Evolutionary conservation across 92 coral and sea anemone genomes (phyloP).

Genomic region (Blastomussa wellsi): DNA sequence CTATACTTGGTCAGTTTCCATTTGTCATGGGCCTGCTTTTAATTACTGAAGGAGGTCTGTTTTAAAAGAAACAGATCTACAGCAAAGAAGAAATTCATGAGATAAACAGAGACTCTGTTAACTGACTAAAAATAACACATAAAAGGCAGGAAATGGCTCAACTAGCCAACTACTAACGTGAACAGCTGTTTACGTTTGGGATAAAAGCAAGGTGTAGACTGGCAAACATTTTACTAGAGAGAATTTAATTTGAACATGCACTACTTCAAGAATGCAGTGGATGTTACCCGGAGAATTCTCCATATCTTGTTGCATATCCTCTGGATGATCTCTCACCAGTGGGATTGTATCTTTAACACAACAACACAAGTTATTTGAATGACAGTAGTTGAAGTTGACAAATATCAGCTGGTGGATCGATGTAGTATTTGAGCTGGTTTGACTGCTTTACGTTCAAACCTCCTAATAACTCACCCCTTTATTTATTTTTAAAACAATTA

Average conservation of each 20-base stretch:
- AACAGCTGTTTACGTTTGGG: constrained; percentile 1
- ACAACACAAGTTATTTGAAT: constrained; percentile 38
- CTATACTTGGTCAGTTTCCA: too few relatives aligned
- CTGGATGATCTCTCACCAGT: constrained; percentile 62
- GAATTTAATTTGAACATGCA: constrained; percentile 43
- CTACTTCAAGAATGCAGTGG: constrained; percentile 42
- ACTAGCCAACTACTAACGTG: not conserved
- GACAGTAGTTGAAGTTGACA: not conserved
- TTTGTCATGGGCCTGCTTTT: too few relatives aligned
- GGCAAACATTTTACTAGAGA: not conserved
- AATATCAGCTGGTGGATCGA: not conserved
- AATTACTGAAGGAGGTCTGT: not conserved
- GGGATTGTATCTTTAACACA: constrained; percentile 69
- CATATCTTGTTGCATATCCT: constrained; percentile 64
- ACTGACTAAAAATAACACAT: not conserved
- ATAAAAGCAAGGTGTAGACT: not conserved
- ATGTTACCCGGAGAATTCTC: constrained; percentile 52
- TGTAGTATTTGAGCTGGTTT: not conserved
- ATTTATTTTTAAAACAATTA: not conserved
- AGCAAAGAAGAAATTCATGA: not conserved
- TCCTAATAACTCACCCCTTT: not conserved
- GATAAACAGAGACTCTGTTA: not conserved
- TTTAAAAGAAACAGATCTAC: not conserved
- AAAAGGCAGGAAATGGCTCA: not conserved
- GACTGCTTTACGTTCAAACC: not conserved